Base-by-base conservation (phyloP, 2,113 vertebrate genomes). In the rabbit (Oryctolagus cuniculus) region DNA sequence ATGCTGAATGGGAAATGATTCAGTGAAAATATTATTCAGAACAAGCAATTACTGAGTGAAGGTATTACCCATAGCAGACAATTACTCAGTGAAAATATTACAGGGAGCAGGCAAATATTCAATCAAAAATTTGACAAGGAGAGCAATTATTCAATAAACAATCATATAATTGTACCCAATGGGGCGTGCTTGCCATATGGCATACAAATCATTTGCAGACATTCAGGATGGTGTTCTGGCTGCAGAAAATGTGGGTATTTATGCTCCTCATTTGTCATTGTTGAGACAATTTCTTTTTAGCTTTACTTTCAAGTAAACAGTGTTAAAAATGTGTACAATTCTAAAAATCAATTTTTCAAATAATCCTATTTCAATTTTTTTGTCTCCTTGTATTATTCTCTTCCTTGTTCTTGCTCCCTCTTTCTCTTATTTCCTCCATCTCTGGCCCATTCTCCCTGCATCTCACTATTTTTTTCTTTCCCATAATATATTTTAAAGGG, bases 91-190 rank as follows among this genome's bases (percentile, higher is more conserved):
- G 96, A 98, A 98, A 98, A 97, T 98, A 96, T 98, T 98, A 97
- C 95, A 97, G 84, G 94, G 95, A 97, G 73, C 77, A 96, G 96
- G 97, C 96, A 98, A 98, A 98, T 98, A 98, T 96, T 98, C 97
- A 98, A 98, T 98, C 96, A 98, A 98, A 98, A 91, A 94, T 98
- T 98, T 98, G 98, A 98, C 98, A 98, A 96, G 97, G 94, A 98
- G 91, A 98, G 96, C 98, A 98, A 98, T 98, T 98, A 98, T 98
- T 98, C 97, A 98, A 98, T 98, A 98, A 98, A 97, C 97, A 98
- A 96, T 97, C 97, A 95, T 98, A 98, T 98, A 98, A 98, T 98
- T 98, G 97, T 95, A 98, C 98, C 97, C 98, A 97, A 85, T 95
- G 97, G 98, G 98, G 97, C 94, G 81, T 87, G 91, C 90, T 97